phyloP scores from a whole-genome alignment of 1,140 invertebrate genomes.

The Trialeurodes vaporariorum region DNA sequence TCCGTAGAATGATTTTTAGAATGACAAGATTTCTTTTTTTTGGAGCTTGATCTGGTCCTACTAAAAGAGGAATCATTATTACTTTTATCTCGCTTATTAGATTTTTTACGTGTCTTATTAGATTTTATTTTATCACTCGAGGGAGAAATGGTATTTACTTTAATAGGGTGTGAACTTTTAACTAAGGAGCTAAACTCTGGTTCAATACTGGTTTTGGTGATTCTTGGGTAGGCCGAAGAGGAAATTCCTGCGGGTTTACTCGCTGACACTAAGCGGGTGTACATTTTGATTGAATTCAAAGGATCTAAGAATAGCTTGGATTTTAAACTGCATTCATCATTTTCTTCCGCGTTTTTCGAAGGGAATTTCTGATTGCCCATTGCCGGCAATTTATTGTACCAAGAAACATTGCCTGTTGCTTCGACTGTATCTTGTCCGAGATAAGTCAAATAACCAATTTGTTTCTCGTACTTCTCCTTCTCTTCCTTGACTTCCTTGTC shows the following conservation, averaged over 20 bases:
- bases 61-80: no score
- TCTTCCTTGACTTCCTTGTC: slow-evolving; percentile 85
- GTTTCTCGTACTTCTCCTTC: slow-evolving; percentile 93
- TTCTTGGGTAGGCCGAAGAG: no score
- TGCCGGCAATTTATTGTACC: slow-evolving; percentile 62
- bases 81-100: no score
- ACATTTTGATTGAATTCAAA: slow-evolving; percentile 34
- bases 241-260: neutral
- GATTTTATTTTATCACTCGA: no score
- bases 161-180: no score
- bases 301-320: slow-evolving; percentile 56
- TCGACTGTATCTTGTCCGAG: slow-evolving; percentile 89
- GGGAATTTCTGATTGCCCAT: slow-evolving; percentile 20
- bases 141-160: no score
- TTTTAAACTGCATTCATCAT: slow-evolving; percentile 15
- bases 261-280: neutral
- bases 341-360: neutral
- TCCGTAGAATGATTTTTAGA: no score
- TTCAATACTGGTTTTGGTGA: no score
- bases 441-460: slow-evolving; percentile 92
- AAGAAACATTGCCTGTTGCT: slow-evolving; percentile 60
- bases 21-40: no score
- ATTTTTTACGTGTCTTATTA: no score
- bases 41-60: no score
- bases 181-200: no score